A percentile compares a stretch with the other conserved stretches of the same genome.
phyloP scores from a whole-genome alignment of 2,888 invertebrate genomes.

The Lithodes maja region DNA sequence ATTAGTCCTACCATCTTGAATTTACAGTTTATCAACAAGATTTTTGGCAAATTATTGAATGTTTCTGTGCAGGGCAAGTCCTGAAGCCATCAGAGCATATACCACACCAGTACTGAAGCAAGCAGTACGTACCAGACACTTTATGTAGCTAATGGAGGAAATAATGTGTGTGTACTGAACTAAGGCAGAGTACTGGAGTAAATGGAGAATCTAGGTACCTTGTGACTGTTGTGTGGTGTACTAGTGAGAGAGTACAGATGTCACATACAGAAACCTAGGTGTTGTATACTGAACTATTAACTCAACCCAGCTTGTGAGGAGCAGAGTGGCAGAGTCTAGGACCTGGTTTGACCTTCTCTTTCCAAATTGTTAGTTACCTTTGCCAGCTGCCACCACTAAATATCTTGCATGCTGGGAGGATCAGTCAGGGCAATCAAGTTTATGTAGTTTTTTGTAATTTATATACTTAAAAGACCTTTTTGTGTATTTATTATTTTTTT shows the following conservation, averaged over 20 bases:
- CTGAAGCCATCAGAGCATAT: too few species aligned
- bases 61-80: too few species aligned
- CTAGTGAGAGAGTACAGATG: too few species aligned
- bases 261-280: not conserved
- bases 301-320: not conserved
- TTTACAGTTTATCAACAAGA: too few species aligned
- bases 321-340: not conserved
- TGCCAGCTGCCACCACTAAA: slow-evolving; percentile 1
- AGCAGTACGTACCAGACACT: not conserved
- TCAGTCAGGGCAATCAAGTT: not conserved
- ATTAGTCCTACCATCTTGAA: too few species aligned
- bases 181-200: not conserved
- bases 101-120: not conserved
- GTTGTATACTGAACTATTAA: not conserved
- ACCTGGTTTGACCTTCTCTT: not conserved
- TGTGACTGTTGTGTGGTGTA: not conserved
- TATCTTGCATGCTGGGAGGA: slow-evolving; percentile 1
- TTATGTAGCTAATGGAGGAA: not conserved
- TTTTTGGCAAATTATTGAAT: too few species aligned
- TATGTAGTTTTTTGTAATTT: too few species aligned
- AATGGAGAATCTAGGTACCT: not conserved
- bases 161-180: not conserved
- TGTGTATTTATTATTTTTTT: too few species aligned
- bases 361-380: not conserved
- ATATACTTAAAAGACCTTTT: too few species aligned